Percentiles rank a stretch among this genome's conserved stretches.
These are phyloP conservation scores for Neoseiulus cucumeris DNA, from an alignment of 1,140 invertebrate species.

Conservation along the genomic window DNA sequence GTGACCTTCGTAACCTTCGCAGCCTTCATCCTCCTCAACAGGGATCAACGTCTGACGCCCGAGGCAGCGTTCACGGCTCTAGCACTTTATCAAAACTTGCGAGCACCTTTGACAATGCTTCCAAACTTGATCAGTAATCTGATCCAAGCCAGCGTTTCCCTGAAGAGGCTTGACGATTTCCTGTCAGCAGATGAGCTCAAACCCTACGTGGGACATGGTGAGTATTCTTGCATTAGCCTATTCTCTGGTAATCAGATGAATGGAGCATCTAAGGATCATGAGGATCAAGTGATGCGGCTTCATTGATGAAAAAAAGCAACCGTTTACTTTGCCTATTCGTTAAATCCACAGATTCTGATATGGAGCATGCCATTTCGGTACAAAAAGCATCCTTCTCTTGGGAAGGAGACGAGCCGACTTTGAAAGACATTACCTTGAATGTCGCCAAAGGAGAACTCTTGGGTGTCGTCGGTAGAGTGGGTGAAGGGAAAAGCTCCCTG, in stretches of 20 bases:
- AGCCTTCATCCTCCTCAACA: not conserved
- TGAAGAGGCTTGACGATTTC: conserved; percentile 27
- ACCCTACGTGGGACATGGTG: conserved; percentile 23
- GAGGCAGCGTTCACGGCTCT: conserved; percentile 41
- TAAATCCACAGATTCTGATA: conserved; percentile 26
- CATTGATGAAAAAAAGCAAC: conserved; percentile 16
- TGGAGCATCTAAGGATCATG: not conserved
- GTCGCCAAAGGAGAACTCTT: not conserved
- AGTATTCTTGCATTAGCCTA: conserved; percentile 28
- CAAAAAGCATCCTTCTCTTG: not conserved
- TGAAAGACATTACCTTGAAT: conserved; percentile 2
- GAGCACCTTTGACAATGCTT: conserved; percentile 48
- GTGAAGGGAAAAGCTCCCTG: conserved; percentile 18
- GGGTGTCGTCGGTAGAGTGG: conserved; percentile 14
- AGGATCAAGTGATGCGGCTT: not conserved
- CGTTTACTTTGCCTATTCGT: not conserved
- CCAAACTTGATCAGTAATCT: not conserved
- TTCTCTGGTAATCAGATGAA: conserved; percentile 10
- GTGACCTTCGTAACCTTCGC: not conserved
- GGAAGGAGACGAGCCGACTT: conserved; percentile 10
- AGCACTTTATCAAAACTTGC: conserved; percentile 43
- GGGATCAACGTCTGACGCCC: conserved; percentile 27
- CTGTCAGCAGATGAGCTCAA: conserved; percentile 26
- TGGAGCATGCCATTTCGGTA: not conserved
- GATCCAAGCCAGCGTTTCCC: conserved; percentile 26